phyloP scores from a whole-genome alignment of 2,113 vertebrate species.

The Planiliza haematocheilus region DNA sequence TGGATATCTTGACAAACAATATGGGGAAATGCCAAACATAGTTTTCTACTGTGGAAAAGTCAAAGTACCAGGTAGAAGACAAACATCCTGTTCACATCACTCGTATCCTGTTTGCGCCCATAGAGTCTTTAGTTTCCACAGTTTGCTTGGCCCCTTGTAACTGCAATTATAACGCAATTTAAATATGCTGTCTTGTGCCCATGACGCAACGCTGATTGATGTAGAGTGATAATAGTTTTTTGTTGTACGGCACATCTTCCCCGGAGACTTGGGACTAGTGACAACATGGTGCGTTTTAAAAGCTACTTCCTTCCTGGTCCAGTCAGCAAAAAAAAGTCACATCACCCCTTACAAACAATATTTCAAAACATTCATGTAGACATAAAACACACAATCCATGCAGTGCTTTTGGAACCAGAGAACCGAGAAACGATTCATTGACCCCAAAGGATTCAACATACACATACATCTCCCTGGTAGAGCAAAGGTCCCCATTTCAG shows the following conservation, averaged over 20 bases:
- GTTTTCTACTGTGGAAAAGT: conserved; percentile 28
- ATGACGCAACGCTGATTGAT: conserved; percentile 9
- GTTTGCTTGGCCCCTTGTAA: neutral
- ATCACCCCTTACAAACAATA: conserved; percentile 35
- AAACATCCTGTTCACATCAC: conserved; percentile 48
- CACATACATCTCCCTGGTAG: conserved; percentile 39
- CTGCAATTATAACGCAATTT: neutral
- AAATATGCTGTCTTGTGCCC: conserved; percentile 8
- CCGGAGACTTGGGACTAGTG: neutral
- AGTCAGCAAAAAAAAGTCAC: conserved; percentile 44
- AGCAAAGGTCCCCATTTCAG: conserved; percentile 42
- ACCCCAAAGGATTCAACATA: conserved; percentile 24
- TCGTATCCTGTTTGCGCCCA: conserved; percentile 32
- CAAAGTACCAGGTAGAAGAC: conserved; percentile 29
- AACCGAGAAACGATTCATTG: conserved; percentile 23
- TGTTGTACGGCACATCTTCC: conserved; percentile 7
- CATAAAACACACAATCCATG: conserved; percentile 66
- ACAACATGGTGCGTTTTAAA: conserved; percentile 46
- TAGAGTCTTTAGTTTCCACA: neutral
- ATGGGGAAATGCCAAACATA: conserved; percentile 58
- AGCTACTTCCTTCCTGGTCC: conserved; percentile 49
- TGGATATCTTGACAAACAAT: conserved; percentile 56
- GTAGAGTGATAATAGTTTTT: conserved; percentile 21
- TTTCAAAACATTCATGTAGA: conserved; percentile 51
- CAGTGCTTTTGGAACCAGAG: conserved; percentile 58